phyloP scores from a whole-genome alignment of 2,888 invertebrate genomes.

The Lasioglossum malachurum region DNA sequence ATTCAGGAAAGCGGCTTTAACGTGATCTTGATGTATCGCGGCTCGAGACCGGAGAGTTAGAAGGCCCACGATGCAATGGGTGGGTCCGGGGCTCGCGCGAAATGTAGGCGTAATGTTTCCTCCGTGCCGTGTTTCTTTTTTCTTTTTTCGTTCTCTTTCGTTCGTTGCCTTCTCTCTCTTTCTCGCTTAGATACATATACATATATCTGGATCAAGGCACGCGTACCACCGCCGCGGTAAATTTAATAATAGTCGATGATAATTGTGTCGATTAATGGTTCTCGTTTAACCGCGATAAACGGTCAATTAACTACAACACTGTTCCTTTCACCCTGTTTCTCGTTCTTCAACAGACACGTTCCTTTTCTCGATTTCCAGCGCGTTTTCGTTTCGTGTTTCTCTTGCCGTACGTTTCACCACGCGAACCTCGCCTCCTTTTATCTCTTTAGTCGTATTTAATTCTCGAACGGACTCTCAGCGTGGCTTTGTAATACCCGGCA shows the following conservation, averaged over 20 bases:
- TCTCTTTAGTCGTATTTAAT: not conserved
- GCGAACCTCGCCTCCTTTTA: not conserved
- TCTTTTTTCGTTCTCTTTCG: slow-evolving; percentile 4
- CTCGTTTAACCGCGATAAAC: slow-evolving; percentile 62
- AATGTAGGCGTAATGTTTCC: slow-evolving; percentile 68
- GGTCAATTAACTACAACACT: slow-evolving; percentile 53
- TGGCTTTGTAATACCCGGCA: not conserved
- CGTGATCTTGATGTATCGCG: slow-evolving; percentile 70
- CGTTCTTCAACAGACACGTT: not conserved
- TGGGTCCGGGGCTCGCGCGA: slow-evolving; percentile 64
- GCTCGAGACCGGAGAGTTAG: slow-evolving; percentile 50
- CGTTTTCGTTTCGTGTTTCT: slow-evolving; percentile 1
- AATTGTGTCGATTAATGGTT: slow-evolving; percentile 69
- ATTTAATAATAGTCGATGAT: slow-evolving; percentile 65
- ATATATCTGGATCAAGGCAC: slow-evolving; percentile 37
- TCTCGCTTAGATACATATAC: slow-evolving; percentile 32
- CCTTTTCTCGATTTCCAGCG: not conserved
- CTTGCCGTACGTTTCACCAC: not conserved
- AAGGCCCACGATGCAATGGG: slow-evolving; percentile 62
- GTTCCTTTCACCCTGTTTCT: not conserved
- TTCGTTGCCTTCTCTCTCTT: not conserved
- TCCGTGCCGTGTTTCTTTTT: slow-evolving; percentile 31
- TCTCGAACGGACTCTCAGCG: not conserved
- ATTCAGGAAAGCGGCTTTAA: slow-evolving; percentile 69
- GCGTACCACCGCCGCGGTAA: slow-evolving; percentile 15